Evolutionary conservation across 2,888 invertebrate genomes (phyloP).

Genomic region (Phyllotreta striolata): DNA sequence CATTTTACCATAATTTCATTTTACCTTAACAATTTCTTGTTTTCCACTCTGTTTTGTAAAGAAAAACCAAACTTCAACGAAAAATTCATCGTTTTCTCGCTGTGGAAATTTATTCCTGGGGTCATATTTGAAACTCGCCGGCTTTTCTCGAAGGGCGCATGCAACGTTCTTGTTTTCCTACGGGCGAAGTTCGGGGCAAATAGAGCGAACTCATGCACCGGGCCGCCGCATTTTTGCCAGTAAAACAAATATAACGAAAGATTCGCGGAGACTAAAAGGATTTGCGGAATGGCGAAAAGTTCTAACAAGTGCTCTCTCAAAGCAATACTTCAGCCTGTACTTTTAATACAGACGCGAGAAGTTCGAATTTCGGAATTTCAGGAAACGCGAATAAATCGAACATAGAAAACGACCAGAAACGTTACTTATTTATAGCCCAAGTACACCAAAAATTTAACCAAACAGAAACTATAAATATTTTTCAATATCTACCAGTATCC

Average conservation of each 20-base stretch:
- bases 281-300: conserved; percentile 37
- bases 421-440: conserved; percentile 2
- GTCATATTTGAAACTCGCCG: not conserved
- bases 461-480: not conserved
- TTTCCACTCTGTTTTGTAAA: no score
- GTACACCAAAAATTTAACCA: not conserved
- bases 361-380: conserved; percentile 13
- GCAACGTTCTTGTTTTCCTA: conserved; percentile 9
- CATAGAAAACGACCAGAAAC: conserved; percentile 13
- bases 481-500: not conserved
- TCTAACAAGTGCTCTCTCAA: conserved; percentile 38
- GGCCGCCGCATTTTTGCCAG: conserved; percentile 14
- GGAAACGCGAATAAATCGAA: conserved; percentile 17
- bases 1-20: no score
- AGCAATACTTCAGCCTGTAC: conserved; percentile 21
- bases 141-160: conserved; percentile 6
- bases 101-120: conserved; percentile 1
- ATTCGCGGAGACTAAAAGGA: conserved; percentile 38
- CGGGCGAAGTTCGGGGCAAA: conserved; percentile 15
- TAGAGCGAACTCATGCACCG: conserved; percentile 12
- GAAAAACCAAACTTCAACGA: no score
- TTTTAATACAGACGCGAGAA: conserved; percentile 14
- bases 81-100: conserved; percentile 6
- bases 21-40: no score
- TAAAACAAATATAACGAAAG: conserved; percentile 34